phyloP scores from a whole-genome alignment of 23 tunicate species.

The Corella eumyota region DNA sequence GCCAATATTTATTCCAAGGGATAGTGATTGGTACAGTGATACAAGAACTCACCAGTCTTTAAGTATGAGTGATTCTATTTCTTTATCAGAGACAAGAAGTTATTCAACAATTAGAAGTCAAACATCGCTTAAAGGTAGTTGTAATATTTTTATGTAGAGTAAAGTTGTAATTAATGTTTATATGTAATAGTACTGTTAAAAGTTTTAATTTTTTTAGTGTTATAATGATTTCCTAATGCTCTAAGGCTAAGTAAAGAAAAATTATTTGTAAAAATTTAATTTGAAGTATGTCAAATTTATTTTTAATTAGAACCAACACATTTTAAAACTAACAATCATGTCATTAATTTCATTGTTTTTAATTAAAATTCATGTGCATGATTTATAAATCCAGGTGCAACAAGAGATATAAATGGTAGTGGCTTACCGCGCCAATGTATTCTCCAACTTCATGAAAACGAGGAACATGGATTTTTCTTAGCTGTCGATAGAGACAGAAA shows the following conservation, averaged over 20 bases:
- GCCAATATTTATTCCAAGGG: conserved; percentile 71
- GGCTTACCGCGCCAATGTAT: conserved; percentile 37
- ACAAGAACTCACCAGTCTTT: conserved; percentile 11
- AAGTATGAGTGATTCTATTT: conserved; percentile 54
- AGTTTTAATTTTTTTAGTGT: too few relatives aligned
- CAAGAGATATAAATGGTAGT: neutral
- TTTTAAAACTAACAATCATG: too few relatives aligned
- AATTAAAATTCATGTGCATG: too few relatives aligned
- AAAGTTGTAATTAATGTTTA: too few relatives aligned
- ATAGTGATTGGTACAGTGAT: conserved; percentile 47
- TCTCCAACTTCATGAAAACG: conserved; percentile 31
- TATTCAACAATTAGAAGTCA: conserved; percentile 26
- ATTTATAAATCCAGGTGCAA: conserved; percentile 4
- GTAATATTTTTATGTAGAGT: neutral
- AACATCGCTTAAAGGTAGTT: conserved; percentile 7
- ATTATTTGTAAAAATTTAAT: too few relatives aligned
- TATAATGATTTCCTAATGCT: too few relatives aligned
- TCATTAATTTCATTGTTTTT: too few relatives aligned
- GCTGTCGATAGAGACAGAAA: conserved; percentile 83
- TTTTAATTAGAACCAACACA: too few relatives aligned
- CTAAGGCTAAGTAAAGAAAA: too few relatives aligned
- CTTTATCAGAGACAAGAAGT: conserved; percentile 59
- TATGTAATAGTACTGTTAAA: too few relatives aligned
- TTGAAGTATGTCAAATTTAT: too few relatives aligned
- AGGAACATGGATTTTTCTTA: conserved; percentile 79